These are phyloP conservation scores for Trematocara nigrifrons DNA, from an alignment of 2,113 vertebrate genomes.

Conservation along the genomic window DNA sequence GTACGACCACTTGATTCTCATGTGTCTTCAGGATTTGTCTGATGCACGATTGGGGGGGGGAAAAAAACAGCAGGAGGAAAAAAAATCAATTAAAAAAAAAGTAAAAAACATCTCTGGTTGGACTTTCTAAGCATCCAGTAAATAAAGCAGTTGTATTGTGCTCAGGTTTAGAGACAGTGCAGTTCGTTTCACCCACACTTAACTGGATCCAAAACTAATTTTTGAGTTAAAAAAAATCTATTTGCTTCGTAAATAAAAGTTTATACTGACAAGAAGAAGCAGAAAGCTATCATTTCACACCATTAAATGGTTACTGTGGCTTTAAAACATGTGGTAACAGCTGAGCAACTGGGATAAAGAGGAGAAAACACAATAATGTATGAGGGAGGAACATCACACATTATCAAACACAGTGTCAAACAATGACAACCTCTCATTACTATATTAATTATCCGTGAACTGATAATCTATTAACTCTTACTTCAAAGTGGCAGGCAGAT, in stretches of 20 bases:
- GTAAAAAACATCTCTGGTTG: neutral
- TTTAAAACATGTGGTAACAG: neutral
- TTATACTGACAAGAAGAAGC: neutral
- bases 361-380: neutral
- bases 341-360: neutral
- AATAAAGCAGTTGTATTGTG: neutral
- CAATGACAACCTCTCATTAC: neutral
- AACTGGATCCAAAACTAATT: neutral
- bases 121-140: neutral
- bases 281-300: neutral
- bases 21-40: slow-evolving; percentile 9
- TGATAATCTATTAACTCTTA: neutral
- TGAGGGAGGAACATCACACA: neutral
- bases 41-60: neutral
- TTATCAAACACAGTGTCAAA: neutral
- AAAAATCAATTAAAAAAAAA: neutral
- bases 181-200: neutral
- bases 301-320: neutral
- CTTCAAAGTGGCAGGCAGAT: neutral
- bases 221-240: neutral
- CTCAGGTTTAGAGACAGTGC: neutral
- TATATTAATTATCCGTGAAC: neutral
- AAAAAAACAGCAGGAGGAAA: neutral
- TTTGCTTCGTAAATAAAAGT: neutral
- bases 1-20: slow-evolving; percentile 18